These are phyloP conservation scores for Oxyteleia sp. DNA, from an alignment of 2,888 invertebrate species.

Conservation along the genomic window DNA sequence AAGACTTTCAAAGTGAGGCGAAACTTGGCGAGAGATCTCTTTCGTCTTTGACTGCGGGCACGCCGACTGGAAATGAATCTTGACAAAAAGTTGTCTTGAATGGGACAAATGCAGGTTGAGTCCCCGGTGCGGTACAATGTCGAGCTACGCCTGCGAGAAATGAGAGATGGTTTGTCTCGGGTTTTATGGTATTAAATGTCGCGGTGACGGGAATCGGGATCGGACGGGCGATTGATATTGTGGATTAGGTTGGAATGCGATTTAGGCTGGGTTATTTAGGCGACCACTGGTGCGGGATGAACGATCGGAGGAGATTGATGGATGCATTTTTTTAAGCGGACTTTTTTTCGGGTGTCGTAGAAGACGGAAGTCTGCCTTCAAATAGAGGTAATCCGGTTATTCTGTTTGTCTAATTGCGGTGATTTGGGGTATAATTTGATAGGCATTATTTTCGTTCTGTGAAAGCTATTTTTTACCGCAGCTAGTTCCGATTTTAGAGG, in stretches of 20 bases:
- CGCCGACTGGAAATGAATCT: constrained; percentile 62
- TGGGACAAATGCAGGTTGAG: constrained; percentile 58
- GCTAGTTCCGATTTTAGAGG: no score
- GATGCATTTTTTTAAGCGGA: background rate
- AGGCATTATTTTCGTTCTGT: constrained; percentile 12
- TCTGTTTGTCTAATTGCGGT: constrained; percentile 1
- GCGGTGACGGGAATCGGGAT: background rate
- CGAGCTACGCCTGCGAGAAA: constrained; percentile 38
- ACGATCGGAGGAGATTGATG: constrained; percentile 30
- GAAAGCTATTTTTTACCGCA: background rate
- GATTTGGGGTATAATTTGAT: constrained; percentile 11
- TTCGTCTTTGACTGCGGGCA: constrained; percentile 53
- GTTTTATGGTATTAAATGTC: constrained; percentile 49
- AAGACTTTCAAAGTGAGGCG: constrained; percentile 13
- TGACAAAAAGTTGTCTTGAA: constrained; percentile 59
- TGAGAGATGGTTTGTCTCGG: constrained; percentile 50
- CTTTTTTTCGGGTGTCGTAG: background rate
- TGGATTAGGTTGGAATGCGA: constrained; percentile 50
- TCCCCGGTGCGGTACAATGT: constrained; percentile 25
- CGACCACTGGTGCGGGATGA: background rate
- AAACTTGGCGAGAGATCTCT: constrained; percentile 43
- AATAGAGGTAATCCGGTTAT: background rate
- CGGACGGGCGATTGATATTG: constrained; percentile 30
- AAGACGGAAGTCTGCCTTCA: background rate
- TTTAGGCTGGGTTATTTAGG: constrained; percentile 29